Conservation (phyloP, 2,888 invertebrate species). For the Tetragonula carbonaria region DNA sequence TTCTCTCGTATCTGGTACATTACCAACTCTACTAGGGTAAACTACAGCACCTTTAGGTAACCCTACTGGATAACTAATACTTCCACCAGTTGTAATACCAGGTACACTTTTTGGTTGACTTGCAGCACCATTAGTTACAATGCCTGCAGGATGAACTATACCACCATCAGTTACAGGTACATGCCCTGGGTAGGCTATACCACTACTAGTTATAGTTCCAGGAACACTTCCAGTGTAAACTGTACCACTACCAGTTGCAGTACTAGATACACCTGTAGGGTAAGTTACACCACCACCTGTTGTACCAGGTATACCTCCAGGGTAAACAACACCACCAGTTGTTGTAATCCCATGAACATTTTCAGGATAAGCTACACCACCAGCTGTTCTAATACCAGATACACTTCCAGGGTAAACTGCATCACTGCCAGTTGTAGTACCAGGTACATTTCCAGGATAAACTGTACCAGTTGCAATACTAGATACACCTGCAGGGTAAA, state of each 20-base stretch:
- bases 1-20: background rate
- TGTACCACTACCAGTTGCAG: slow-evolving; percentile 27
- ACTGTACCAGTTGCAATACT: slow-evolving; percentile 43
- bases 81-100: slow-evolving; percentile 10
- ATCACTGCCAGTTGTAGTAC: slow-evolving; percentile 17
- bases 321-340: background rate
- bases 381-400: slow-evolving; percentile 44
- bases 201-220: slow-evolving; percentile 7
- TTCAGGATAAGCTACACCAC: slow-evolving; percentile 38
- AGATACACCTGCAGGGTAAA: slow-evolving; percentile 6
- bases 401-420: slow-evolving; percentile 45
- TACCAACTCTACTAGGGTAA: slow-evolving; percentile 34
- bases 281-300: background rate
- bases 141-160: slow-evolving; percentile 52
- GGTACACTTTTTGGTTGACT: background rate
- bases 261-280: slow-evolving; percentile 5
- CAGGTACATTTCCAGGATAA: slow-evolving; percentile 58
- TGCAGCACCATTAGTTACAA: slow-evolving; percentile 6
- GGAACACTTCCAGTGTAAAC: slow-evolving; percentile 34
- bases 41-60: slow-evolving; percentile 2
- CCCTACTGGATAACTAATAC: slow-evolving; percentile 35
- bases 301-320: slow-evolving; percentile 22
- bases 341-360: slow-evolving; percentile 39
- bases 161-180: slow-evolving; percentile 30
- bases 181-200: background rate